Evolutionary conservation across 2,113 vertebrate genomes (phyloP), one percentile per base, ranked within the genome.

Genomic region (Poicephalus gulielmi): DNA sequence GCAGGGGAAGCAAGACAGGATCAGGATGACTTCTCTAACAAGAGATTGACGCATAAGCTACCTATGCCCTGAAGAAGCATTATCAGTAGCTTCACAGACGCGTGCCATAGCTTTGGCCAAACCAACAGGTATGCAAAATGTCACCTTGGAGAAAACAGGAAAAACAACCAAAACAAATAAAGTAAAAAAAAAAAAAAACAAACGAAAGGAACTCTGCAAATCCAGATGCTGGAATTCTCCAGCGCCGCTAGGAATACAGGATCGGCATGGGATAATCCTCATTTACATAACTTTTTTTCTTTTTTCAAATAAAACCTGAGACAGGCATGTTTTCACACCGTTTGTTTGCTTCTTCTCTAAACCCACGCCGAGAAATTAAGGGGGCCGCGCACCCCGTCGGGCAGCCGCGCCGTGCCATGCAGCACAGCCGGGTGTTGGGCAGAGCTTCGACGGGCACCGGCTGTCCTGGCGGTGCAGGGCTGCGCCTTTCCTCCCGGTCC

Each of bases 221-320:
- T 83, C 84, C 95, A 94, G 94, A 95, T 95, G 94, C 30, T 84
- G 94, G 93, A 94, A 91, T 89, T 95, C 95, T 97, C 91, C 93
- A 91, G 62, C 69, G 37, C 66, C 84, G 25, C 39, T 76, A 71
- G 84, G 66, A 91, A 75, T 74, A 90, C 89, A 83, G 89, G 83
- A 78, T 92, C 94, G 96, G 70, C 62, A 80, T 57, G 47, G 41
- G 66, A 92, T 87, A 89, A 95, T 92, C 91, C 77, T 91, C 83
- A 25, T 96, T 95, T 92, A 88, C 82, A 5, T 92, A 91, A 81
- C 59, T 67, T 88, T 90, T 66, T 25, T 68, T 37, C 35, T 35
- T 62, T 69, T 47, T 50, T 24, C 2, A 0, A 66, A 14, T 44
- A 68, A 79, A 59, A 73, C 39, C 63, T 66, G 91, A 74, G 46